Percentiles rank a stretch among this genome's conserved stretches.
phyloP scores from a whole-genome alignment of 2,797 vertebrate species.

The Sphenopsis melanotis region DNA sequence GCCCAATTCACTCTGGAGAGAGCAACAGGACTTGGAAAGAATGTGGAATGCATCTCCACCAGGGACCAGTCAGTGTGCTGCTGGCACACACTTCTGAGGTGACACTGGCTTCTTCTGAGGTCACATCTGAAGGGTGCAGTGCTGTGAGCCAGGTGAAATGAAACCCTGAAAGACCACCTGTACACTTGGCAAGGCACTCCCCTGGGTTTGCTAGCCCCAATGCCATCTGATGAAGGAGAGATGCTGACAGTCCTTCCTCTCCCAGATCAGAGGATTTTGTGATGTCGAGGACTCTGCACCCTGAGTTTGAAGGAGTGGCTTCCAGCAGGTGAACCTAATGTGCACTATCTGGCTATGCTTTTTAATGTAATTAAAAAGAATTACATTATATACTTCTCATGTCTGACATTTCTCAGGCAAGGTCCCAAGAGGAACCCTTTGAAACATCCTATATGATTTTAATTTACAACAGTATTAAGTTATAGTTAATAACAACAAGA shows the following conservation, averaged over 20 bases:
- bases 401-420: neutral
- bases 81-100: neutral
- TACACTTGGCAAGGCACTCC: neutral
- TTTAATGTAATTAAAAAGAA: neutral
- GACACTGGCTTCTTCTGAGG: neutral
- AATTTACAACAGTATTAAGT: neutral
- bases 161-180: neutral
- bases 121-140: neutral
- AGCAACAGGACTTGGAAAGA: neutral
- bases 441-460: neutral
- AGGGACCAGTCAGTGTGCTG: neutral
- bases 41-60: accelerated
- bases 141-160: neutral
- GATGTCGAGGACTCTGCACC: neutral
- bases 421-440: neutral
- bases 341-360: neutral
- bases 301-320: neutral
- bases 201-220: neutral
- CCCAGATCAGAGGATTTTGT: neutral
- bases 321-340: neutral
- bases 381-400: neutral
- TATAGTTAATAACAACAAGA: neutral
- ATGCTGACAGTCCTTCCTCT: neutral
- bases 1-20: neutral
- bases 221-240: neutral